Percentiles rank a stretch among this genome's conserved stretches.
phyloP scores from a whole-genome alignment of 1,140 invertebrate genomes.

The Hestina assimilis region DNA sequence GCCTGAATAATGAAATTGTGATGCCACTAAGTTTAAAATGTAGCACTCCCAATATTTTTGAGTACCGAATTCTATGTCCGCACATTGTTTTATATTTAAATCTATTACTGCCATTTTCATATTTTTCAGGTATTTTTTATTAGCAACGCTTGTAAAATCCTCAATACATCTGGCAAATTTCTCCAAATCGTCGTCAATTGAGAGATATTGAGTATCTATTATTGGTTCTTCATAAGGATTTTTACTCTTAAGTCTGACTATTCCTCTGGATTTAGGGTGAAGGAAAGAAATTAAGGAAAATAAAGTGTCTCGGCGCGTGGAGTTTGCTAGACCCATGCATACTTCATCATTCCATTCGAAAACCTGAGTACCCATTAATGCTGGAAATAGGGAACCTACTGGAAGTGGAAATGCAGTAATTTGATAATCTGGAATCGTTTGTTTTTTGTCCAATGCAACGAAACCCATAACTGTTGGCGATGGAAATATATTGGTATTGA shows the following conservation, averaged over 20 bases:
- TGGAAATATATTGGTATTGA: slow-evolving; percentile 34
- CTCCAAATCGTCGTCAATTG: slow-evolving; percentile 85
- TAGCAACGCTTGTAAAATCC: slow-evolving; percentile 76
- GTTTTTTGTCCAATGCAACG: slow-evolving; percentile 42
- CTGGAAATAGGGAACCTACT: slow-evolving; percentile 75
- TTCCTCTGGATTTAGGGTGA: slow-evolving; percentile 86
- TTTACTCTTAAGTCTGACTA: slow-evolving; percentile 84
- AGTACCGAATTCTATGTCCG: slow-evolving; percentile 80
- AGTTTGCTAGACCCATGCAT: slow-evolving; percentile 54
- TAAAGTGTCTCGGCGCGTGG: slow-evolving; percentile 84
- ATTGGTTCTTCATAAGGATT: slow-evolving; percentile 92
- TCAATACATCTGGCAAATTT: slow-evolving; percentile 87
- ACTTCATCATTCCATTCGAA: slow-evolving; percentile 81
- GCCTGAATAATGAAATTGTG: slow-evolving; percentile 67
- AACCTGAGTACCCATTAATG: slow-evolving; percentile 83
- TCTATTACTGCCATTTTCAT: slow-evolving; percentile 61
- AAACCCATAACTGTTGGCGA: slow-evolving; percentile 29
- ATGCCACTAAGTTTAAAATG: slow-evolving; percentile 45
- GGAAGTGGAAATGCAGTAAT: slow-evolving; percentile 36
- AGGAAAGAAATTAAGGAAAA: slow-evolving; percentile 88
- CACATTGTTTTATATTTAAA: slow-evolving; percentile 66
- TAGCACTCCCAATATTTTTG: slow-evolving; percentile 83
- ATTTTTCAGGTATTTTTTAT: slow-evolving; percentile 78
- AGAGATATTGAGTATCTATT: slow-evolving; percentile 93
- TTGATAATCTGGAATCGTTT: slow-evolving; percentile 49